These are phyloP conservation scores for Sarotherodon lohbergeri DNA, from an alignment of 2,113 vertebrate genomes.

Conservation along the genomic window DNA sequence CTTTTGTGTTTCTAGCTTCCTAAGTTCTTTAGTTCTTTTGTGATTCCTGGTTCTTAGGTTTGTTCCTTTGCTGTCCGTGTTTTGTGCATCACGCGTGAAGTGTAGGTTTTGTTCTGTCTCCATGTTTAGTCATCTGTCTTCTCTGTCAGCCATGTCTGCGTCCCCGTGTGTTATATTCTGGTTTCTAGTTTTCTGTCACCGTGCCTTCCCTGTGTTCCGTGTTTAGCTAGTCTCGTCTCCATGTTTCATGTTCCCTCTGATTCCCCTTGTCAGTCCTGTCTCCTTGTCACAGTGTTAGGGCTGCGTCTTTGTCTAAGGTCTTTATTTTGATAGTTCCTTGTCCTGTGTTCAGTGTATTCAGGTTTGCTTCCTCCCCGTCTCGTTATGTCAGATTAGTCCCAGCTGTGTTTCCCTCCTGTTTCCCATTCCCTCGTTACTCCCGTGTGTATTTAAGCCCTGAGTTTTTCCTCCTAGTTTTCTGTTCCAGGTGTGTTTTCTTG, in stretches of 20 bases:
- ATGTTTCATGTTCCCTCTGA: neutral
- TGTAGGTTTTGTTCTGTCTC: neutral
- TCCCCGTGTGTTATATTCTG: neutral
- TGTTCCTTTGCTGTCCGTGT: neutral
- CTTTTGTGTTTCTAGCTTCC: neutral
- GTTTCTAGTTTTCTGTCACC: neutral
- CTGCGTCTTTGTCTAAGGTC: neutral
- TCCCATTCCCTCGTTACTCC: neutral
- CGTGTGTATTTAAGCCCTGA: accelerated
- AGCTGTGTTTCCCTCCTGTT: neutral
- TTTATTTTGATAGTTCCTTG: neutral
- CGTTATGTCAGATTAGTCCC: neutral
- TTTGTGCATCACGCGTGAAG: neutral
- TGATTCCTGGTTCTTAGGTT: neutral
- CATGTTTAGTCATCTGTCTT: neutral
- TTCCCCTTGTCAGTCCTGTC: accelerated
- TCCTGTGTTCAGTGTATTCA: neutral
- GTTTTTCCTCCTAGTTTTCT: neutral
- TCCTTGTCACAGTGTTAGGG: neutral
- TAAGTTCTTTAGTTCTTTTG: neutral
- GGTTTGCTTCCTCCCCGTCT: accelerated
- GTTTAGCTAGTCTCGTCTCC: neutral
- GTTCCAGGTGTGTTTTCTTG: neutral
- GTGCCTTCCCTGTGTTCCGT: neutral
- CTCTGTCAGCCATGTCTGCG: neutral